Base-by-base conservation (phyloP, 2,888 invertebrate species). In the Drosophila macrospina region DNA sequence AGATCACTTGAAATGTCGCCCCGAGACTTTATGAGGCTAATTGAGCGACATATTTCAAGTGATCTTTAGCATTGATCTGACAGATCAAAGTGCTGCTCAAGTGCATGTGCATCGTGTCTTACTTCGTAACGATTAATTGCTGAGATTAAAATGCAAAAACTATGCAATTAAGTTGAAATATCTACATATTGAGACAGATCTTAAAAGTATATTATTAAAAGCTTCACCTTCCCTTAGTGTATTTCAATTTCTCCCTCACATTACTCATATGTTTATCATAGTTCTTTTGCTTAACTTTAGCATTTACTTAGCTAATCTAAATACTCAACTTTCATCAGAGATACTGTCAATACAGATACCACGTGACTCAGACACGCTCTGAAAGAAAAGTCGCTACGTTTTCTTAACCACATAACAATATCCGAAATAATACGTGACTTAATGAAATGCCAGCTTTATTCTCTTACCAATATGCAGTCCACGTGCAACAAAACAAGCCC, bases 11-110 rank as follows among this genome's bases (percentile, higher is more conserved):
- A 42, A 34, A 39, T 47, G 32, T 47, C 28, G 60, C 44, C 16
- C 45, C 42, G 44, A 47, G 62, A 50, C 20, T 28, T 59, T 69
- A 1, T 37, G 34, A 47, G 45, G 80, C 68, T 62, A 79, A 79
- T 79, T 74, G 66, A 51, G 44, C 41, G 20, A 36, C 44, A 28
- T 39, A 42, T 62, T 74, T 55, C 52, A 42, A 66, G 55, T 47
- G 79, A 66, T 78, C 63, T 65, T 78, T 78, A 74, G 48, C 70
- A 87, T 85, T 78, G 78, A 78, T 62, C 57, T 24, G 82, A 68
- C 69, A 68, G 86, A 68, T 78, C 78, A 65, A 80, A 84, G 74
- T 80, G 63, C 47, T 55, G 64, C 30, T 61, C 57, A 60, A 70
- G 61, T 57, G 62, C 54, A 65, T 47, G 39, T 64, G 57, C 62